These are phyloP conservation scores for Omphaloscelis lunosa DNA, from an alignment of 2,888 invertebrate species.

Conservation along the genomic window DNA sequence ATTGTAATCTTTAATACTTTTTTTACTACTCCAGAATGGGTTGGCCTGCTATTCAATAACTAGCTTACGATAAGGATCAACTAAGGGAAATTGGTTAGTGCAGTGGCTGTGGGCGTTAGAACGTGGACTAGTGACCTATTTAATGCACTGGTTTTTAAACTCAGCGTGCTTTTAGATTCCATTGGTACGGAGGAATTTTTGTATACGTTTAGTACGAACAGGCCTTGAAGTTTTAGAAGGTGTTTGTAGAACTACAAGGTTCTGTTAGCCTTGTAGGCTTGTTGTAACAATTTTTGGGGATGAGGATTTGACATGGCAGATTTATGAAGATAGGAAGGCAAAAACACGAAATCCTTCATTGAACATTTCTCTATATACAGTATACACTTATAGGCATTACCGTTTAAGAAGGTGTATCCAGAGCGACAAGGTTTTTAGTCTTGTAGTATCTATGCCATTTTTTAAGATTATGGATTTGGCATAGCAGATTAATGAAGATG, in stretches of 20 bases:
- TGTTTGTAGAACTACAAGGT: constrained; percentile 8
- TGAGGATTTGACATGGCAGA: not conserved
- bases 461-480: too few species aligned
- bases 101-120: constrained; percentile 24
- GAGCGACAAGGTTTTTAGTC: too few species aligned
- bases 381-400: too few species aligned
- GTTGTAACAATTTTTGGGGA: not conserved
- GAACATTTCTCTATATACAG: too few species aligned
- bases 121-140: constrained; percentile 56
- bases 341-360: not conserved
- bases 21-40: not conserved
- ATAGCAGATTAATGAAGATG: not conserved
- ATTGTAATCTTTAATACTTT: not conserved
- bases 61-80: constrained; percentile 57
- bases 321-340: not conserved
- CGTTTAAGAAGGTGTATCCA: too few species aligned
- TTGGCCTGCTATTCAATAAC: constrained; percentile 23
- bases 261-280: not conserved
- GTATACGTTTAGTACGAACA: not conserved
- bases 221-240: constrained; percentile 3
- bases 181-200: constrained; percentile 42
- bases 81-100: constrained; percentile 60
- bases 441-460: too few species aligned
- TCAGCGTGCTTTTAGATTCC: constrained; percentile 28
- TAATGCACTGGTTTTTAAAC: constrained; percentile 39